Evolutionary conservation across 2,888 invertebrate genomes (phyloP).

Genomic region (Cyaniris semiargus): DNA sequence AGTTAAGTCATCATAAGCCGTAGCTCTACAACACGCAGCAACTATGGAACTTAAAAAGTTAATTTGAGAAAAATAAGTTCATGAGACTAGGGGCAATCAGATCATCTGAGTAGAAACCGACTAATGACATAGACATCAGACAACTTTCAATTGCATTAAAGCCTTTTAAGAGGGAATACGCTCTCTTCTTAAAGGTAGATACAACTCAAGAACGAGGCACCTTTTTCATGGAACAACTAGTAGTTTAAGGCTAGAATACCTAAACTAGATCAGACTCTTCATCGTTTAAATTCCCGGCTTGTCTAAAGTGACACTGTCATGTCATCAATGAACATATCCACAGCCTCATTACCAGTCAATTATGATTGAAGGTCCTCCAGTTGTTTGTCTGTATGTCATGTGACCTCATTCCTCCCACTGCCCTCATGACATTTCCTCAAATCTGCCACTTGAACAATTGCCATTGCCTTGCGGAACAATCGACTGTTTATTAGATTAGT

Average conservation of each 20-base stretch:
- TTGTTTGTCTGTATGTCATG: slow-evolving; percentile 2
- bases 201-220: too few species aligned
- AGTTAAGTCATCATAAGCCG: too few species aligned
- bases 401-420: slow-evolving; percentile 27
- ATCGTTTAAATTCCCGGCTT: not conserved
- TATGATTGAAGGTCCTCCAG: slow-evolving; percentile 19
- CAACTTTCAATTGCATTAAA: too few species aligned
- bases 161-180: too few species aligned
- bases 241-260: not conserved
- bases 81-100: too few species aligned
- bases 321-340: slow-evolving; percentile 12
- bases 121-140: too few species aligned
- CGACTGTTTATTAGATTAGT: slow-evolving; percentile 17
- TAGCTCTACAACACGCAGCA: too few species aligned
- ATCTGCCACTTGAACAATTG: slow-evolving; percentile 26
- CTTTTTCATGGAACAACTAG: too few species aligned
- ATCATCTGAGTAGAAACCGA: too few species aligned
- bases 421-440: slow-evolving; percentile 28
- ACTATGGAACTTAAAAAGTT: too few species aligned
- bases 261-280: not conserved
- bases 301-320: not conserved
- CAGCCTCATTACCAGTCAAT: not conserved
- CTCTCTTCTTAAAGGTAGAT: too few species aligned
- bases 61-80: too few species aligned
- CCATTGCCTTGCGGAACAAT: slow-evolving; percentile 14